Evolutionary conservation across 53 echinoderm and acorn worm genomes (phyloP).

Genomic region (Holothuria leucospilota): DNA sequence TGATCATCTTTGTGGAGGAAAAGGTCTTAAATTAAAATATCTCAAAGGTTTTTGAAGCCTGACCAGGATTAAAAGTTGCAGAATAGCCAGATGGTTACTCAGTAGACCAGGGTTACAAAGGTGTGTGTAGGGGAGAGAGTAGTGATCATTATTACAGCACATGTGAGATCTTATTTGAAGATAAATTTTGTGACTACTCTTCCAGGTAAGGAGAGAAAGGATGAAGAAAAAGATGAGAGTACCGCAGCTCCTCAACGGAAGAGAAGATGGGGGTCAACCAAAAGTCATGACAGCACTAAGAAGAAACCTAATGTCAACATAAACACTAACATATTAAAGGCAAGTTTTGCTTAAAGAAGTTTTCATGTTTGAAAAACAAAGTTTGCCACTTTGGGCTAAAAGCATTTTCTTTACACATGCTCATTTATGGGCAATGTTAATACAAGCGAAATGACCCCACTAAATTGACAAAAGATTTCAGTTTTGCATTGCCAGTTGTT

Average conservation of each 20-base stretch:
- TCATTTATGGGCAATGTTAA: too few species aligned
- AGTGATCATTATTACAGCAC: too few species aligned
- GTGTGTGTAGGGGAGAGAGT: too few species aligned
- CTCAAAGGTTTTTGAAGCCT: too few species aligned
- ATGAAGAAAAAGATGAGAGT: slow-evolving; percentile 11
- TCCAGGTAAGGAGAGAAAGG: slow-evolving; percentile 51
- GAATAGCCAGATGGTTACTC: too few species aligned
- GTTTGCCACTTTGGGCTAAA: neutral
- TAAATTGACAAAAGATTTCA: too few species aligned
- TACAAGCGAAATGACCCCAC: too few species aligned
- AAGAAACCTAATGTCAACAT: slow-evolving; percentile 89
- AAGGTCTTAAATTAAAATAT: too few species aligned
- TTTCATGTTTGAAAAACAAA: neutral
- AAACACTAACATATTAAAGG: slow-evolving; percentile 96
- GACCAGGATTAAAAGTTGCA: too few species aligned
- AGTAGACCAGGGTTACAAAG: too few species aligned
- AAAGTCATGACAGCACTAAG: slow-evolving; percentile 52
- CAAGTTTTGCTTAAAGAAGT: slow-evolving; percentile 2
- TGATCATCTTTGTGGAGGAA: too few species aligned
- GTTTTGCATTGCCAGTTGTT: too few species aligned
- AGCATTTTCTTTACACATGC: neutral
- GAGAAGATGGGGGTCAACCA: slow-evolving; percentile 94
- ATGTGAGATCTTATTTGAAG: neutral
- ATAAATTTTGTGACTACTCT: neutral
- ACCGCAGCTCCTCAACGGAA: slow-evolving; percentile 76